A percentile compares a stretch with the other conserved stretches of the same genome.
Conservation (phyloP, 2,113 vertebrate genomes). For the Mustela lutreola region DNA sequence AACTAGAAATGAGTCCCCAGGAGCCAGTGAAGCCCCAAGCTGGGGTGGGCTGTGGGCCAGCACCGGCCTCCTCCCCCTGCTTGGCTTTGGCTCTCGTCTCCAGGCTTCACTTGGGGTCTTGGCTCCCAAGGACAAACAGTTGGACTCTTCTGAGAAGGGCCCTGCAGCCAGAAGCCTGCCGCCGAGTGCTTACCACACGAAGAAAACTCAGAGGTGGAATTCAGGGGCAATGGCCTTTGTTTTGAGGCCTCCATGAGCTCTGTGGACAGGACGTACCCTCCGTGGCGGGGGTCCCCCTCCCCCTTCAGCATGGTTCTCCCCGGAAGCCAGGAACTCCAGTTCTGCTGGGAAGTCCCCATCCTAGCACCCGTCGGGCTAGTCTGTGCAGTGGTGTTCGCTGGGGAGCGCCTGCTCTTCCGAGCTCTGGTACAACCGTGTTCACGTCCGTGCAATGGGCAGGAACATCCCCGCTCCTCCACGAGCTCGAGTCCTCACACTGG, state of each 20-base stretch:
- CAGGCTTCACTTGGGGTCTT: background rate
- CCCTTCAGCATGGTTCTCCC: background rate
- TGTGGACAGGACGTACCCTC: background rate
- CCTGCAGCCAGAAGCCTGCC: background rate
- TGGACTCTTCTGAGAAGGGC: background rate
- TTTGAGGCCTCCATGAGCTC: background rate
- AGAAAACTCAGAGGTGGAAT: background rate
- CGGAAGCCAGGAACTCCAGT: background rate
- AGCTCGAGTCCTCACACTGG: background rate
- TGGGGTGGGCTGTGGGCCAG: accelerated
- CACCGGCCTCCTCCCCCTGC: accelerated
- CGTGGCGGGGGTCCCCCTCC: background rate
- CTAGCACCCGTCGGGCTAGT: background rate
- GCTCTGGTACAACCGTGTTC: background rate
- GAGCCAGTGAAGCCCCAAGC: accelerated
- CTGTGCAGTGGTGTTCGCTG: accelerated
- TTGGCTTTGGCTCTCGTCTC: background rate
- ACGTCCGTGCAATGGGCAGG: accelerated
- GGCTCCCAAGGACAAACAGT: background rate
- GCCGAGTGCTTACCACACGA: accelerated
- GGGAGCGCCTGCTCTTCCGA: background rate
- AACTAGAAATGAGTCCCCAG: background rate
- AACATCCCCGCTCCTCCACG: accelerated
- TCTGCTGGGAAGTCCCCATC: background rate
- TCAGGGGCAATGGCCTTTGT: accelerated